Evolutionary conservation across 2,888 invertebrate genomes (phyloP).

Genomic region (Amblyjoppa proteus): DNA sequence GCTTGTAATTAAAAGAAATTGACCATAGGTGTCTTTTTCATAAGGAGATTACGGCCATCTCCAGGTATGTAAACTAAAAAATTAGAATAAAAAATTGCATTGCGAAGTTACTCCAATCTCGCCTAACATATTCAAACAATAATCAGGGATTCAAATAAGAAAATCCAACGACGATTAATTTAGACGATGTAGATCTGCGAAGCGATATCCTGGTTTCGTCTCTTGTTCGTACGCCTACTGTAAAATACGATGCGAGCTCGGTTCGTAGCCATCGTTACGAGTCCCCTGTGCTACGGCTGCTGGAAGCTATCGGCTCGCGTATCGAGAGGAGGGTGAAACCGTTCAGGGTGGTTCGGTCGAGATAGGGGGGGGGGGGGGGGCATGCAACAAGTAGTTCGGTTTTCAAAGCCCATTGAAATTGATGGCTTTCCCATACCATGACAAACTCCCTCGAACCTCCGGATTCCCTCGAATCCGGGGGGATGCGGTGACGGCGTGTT

Average conservation of each 20-base stretch:
- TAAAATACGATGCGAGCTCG: constrained; percentile 63
- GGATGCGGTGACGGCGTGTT: constrained; percentile 56
- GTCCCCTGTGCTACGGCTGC: constrained; percentile 64
- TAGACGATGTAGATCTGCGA: neutral
- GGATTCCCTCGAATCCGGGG: constrained; percentile 62
- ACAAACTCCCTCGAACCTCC: constrained; percentile 75
- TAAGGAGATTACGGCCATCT: neutral
- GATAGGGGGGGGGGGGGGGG: constrained; percentile 66
- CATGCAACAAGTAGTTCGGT: constrained; percentile 85
- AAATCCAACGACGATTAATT: neutral
- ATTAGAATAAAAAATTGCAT: neutral
- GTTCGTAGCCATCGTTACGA: constrained; percentile 81
- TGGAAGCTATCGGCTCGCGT: constrained; percentile 85
- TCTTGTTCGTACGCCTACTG: constrained; percentile 14
- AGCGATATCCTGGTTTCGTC: neutral
- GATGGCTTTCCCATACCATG: constrained; percentile 85
- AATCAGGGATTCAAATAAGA: neutral
- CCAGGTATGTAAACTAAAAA: neutral
- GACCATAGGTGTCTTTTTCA: neutral
- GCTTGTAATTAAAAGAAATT: neutral
- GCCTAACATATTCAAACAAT: neutral
- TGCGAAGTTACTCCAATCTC: neutral
- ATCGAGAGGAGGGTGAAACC: constrained; percentile 84
- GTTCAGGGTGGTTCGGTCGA: constrained; percentile 77
- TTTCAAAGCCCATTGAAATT: constrained; percentile 86